Base-by-base conservation (phyloP, 35 echinoderm and acorn worm species). In the Antedon bifida region DNA sequence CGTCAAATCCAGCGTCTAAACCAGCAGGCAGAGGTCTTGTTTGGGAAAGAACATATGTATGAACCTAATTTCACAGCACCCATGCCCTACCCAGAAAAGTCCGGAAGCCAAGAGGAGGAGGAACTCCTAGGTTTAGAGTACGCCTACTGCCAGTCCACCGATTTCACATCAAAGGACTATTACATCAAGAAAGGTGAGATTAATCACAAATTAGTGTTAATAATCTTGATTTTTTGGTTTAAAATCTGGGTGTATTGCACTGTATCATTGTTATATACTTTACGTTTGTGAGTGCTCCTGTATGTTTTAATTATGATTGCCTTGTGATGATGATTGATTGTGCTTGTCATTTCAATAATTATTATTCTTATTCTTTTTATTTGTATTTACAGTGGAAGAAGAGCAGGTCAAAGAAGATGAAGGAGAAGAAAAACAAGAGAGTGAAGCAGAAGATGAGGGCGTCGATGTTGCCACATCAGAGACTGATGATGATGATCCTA, bases 41-140 rank as follows among this genome's bases (percentile, higher is more conserved):
- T 64, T 23, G 51, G 51, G 51, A 44, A 44, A 44, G 39, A 44
- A 8, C 39, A 44, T 44, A 5, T 44, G 39, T 44, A 44, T 44
- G 39, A 44, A 14, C 39, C 39, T 44, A 16, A 64, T 21, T 64
- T 64, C 19, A 2, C 19, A 23, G 51, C 51, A 64, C 51, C 51
- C 7, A 64, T 64, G 51, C 46, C 46, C 0, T 80, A 8, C 33
- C 85, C 85, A 26, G 82, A 34, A 4, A 79, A 14, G 23, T 82
- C 87, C 46, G 78, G 33, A 16, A 74, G 75, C 39, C 46, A 75
- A 19, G 7, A 29, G 46, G 89, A 90, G 38, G 74, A 88, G 30
- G 89, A 90, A 74, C 78, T 90, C 23, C 34, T 90, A 31, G 89
- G 89, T 10, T 56, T 90, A 8, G 89, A 90, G 79, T 90, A 90